phyloP scores from a whole-genome alignment of 2,888 invertebrate species.

The Agrochola litura region DNA sequence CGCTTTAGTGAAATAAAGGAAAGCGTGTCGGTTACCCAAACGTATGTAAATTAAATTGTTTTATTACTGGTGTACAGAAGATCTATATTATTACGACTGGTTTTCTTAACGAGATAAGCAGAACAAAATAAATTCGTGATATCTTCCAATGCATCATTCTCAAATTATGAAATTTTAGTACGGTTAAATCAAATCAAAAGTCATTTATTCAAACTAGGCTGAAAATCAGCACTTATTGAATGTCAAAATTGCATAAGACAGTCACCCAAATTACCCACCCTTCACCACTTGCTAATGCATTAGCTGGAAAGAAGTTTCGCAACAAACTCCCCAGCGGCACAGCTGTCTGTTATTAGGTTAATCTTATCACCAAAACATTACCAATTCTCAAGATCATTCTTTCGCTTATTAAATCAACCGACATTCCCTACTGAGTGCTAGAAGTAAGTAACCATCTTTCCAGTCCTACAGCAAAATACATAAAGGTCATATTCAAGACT shows the following conservation, averaged over 20 bases:
- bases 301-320: too few relatives aligned
- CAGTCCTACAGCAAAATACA: not conserved
- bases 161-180: not conserved
- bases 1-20: constrained; percentile 53
- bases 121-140: not conserved
- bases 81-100: constrained; percentile 17
- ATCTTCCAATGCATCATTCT: too few relatives aligned
- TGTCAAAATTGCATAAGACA: not conserved
- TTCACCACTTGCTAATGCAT: not conserved
- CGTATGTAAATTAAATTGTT: constrained; percentile 43
- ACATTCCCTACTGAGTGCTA: not conserved
- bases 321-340: too few relatives aligned
- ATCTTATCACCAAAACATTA: not conserved
- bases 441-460: not conserved
- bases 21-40: constrained; percentile 58
- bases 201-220: not conserved
- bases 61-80: constrained; percentile 9
- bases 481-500: not conserved
- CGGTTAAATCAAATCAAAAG: too few relatives aligned
- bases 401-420: not conserved
- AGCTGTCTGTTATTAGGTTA: too few relatives aligned
- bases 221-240: not conserved
- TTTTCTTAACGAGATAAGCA: not conserved
- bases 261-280: not conserved
- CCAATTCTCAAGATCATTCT: not conserved